A percentile compares a stretch with the other conserved stretches of the same genome.
Conservation (phyloP, 2,888 invertebrate genomes). For the Aleiodes testaceus region DNA sequence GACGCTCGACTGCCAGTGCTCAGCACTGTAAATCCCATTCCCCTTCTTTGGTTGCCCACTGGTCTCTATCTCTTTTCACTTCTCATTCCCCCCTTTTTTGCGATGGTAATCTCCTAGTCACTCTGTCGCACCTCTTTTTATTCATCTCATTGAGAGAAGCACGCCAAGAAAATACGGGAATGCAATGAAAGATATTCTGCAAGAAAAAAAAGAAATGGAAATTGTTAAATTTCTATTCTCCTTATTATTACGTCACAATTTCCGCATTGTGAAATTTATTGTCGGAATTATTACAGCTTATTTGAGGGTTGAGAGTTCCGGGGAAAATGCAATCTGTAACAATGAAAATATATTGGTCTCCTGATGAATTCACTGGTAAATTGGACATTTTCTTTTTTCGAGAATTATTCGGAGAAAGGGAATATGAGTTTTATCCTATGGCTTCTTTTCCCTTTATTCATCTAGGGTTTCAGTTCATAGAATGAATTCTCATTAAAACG, state of each 20-base stretch:
- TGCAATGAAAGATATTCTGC: constrained; percentile 2
- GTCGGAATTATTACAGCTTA: constrained; percentile 33
- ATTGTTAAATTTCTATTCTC: constrained; percentile 20
- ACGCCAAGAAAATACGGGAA: neutral
- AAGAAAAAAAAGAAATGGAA: constrained; percentile 23
- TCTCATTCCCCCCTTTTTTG: constrained; percentile 9
- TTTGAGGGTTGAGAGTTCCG: constrained; percentile 14
- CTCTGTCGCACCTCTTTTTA: constrained; percentile 40
- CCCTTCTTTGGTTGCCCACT: constrained; percentile 10
- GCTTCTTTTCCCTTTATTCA: too few species aligned
- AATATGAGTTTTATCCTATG: neutral
- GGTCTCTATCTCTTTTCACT: neutral
- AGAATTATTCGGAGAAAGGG: neutral
- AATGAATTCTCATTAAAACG: too few species aligned
- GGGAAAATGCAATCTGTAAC: constrained; percentile 10
- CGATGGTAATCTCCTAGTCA: constrained; percentile 50
- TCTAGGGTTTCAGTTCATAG: too few species aligned
- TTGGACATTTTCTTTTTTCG: neutral
- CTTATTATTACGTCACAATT: constrained; percentile 10
- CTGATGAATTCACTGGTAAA: constrained; percentile 6
- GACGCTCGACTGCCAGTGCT: constrained; percentile 50
- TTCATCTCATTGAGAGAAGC: neutral
- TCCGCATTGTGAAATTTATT: constrained; percentile 25
- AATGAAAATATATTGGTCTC: constrained; percentile 34
- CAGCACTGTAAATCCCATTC: constrained; percentile 45